Evolutionary conservation across 2,113 vertebrate genomes (phyloP), one percentile per base, ranked within the genome.

Genomic region (Seriola aureovittata): DNA sequence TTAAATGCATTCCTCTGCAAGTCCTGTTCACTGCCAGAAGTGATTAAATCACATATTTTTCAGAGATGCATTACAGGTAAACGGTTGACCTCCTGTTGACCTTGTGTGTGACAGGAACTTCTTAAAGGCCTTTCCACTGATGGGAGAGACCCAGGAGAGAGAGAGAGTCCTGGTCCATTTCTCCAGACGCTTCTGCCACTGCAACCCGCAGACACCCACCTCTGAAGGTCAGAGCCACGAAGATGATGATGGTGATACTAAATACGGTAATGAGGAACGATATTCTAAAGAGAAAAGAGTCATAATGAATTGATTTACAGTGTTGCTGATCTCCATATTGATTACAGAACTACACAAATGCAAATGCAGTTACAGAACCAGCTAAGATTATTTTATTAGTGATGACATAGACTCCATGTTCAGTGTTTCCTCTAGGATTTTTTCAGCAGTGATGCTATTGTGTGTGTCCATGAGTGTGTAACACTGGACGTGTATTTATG

Each of bases 111-210:
- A 78, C 91, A 96, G 96, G 82, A 95, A 89, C 89, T 96, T 96
- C 89, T 87, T 96, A 62, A 96, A 95, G 89, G 96, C 96, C 25
- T 96, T 96, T 77, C 96, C 96, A 17, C 84, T 96, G 78, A 96
- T 96, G 96, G 96, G 96, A 38, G 96, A 96, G 90, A 96, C 96
- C 4, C 96, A 96, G 90, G 96, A 96, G 89, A 91, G 96, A 83
- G 96, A 96, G 74, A 71, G 96, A 69, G 90, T 96, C 65, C 90
- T 96, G 2, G 95, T 96, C 9, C 96, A 96, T 72, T 96, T 96
- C 90, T 96, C 96, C 78, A 95, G 90, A 88, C 94, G 95, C 72
- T 96, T 95, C 93, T 96, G 95, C 81, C 91, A 90, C 76, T 95
- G 94, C 80, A 96, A 96, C 86, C 93, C 93, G 12, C 93, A 94